Base-by-base conservation (phyloP, 2,797 vertebrate genomes). In the Eulemur albifrons region DNA sequence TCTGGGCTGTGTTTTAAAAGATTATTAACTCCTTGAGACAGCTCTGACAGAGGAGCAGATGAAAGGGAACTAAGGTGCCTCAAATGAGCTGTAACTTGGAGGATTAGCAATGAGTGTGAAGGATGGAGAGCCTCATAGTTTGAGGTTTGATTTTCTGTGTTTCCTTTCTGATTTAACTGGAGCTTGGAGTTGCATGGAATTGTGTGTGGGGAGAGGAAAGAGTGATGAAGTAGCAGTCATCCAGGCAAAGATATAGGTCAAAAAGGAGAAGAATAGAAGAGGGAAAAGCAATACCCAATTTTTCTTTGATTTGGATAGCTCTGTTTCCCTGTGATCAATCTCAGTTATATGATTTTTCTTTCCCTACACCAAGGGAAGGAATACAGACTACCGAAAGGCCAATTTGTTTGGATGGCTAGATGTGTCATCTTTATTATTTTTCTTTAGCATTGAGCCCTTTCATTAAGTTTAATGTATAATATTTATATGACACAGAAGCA, bases 391-490 rank as follows among this genome's bases (percentile, higher is more conserved):
- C 23, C 38, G 25, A 79, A 88, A 69, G 54, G 43, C 3, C 18
- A 84, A 75, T 40, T 88, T 48, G 13, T 79, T 75, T 35, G 45
- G 86, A 52, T 93, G 30, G 4, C 52, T 65, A 23, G 20, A 45
- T 73, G 21, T 77, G 35, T 72, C 54, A 38, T 45, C 57, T 23
- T 38, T 73, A 59, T 21, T 88, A 45, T 76, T 43, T 32, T 7
- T n/a, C n/a, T 30, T 57, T 1, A 54, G 45, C 52, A 57, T 35
- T 61, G 38, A 96, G 11, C 12, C 30, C 23, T 86, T 87, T 84
- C 85, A 84, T 83, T 88, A 87, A 80, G 57, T 90, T 93, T 63
- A 30, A 59, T 54, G 4, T 45, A 61, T 90, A 73, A 96, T 91
- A 91, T 75, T 50, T 54, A 67, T 79, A 48, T 95, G 32, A 77